Evolutionary conservation across 2,113 vertebrate species (phyloP), one percentile per base, ranked within the genome.

Genomic region (Upupa epops): DNA sequence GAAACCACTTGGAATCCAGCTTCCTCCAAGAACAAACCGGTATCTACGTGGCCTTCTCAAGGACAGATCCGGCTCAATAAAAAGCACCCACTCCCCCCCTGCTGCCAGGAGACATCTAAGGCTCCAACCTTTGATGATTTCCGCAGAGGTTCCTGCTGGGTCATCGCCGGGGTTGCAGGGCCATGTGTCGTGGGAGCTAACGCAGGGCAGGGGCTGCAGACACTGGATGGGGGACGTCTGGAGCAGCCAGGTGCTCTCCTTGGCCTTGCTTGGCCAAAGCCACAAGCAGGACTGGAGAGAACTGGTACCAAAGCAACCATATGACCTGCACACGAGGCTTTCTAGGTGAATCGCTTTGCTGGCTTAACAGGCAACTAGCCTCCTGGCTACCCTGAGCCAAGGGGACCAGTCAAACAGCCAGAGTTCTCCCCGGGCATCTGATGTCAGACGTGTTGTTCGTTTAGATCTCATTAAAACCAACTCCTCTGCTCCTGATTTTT

Each of bases 61-160:
- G 11, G 26, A 74, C 49, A 72, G 61, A 54, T 51, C 49, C 29
- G 66, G 76, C 40, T 84, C 60, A 88, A 83, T 31, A 56, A 86
- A 88, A 92, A 84, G 25, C 63, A 48, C 42, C 55, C 17, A 81
- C 56, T 56, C 86, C 46, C 45, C 45, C 8, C 28, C 83, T 88
- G 76, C 58, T 61, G 8, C 52, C 61, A 79, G 73, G 66, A 89
- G 34, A 66, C 6, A 2, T 74, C 26, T 34, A 14, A 49, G 49
- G 45, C 49, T 93, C 73, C 49, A 90, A 58, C 68, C 63, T 71
- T 25, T 36, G 21, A 19, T 28, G 21, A n/a, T 69, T 86, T 65
- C 84, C 93, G 89, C 49, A 52, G 86, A 48, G 45, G 32, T 19
- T 86, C 70, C 54, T 89, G 89, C 89, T 88, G 88, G 87, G n/a